phyloP scores from a whole-genome alignment of 2,888 invertebrate species.

The Ophonus ardosiacus region DNA sequence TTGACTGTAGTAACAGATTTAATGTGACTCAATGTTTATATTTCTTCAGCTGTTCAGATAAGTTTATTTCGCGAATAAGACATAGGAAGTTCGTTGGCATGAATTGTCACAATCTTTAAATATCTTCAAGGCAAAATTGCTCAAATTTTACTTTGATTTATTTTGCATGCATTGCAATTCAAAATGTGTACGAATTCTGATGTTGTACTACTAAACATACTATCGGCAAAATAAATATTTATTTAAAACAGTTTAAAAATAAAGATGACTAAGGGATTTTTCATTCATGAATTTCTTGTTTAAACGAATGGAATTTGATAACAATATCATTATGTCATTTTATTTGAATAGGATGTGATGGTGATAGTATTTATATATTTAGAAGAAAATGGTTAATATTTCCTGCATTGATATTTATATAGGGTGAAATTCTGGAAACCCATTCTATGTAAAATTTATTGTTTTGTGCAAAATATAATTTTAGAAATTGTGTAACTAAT shows the following conservation, averaged over 20 bases:
- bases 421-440: not conserved
- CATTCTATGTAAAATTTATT: too few relatives aligned
- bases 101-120: slow-evolving; percentile 28
- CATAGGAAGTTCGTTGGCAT: slow-evolving; percentile 40
- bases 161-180: not conserved
- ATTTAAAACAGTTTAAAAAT: not conserved
- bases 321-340: not conserved
- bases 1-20: not conserved
- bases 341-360: not conserved
- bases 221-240: not conserved
- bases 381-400: not conserved
- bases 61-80: slow-evolving; percentile 6
- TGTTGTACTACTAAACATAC: not conserved
- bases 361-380: not conserved
- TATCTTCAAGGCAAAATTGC: slow-evolving; percentile 31
- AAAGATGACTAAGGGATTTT: not conserved
- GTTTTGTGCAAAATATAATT: too few relatives aligned
- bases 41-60: slow-evolving; percentile 29
- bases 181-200: not conserved
- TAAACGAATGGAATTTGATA: not conserved
- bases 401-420: not conserved
- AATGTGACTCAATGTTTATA: slow-evolving; percentile 15
- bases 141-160: slow-evolving; percentile 10
- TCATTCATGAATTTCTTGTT: not conserved
- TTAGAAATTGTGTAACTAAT: too few relatives aligned